Conservation (phyloP, 1,140 invertebrate species). For the Hypothenemus hampei region DNA sequence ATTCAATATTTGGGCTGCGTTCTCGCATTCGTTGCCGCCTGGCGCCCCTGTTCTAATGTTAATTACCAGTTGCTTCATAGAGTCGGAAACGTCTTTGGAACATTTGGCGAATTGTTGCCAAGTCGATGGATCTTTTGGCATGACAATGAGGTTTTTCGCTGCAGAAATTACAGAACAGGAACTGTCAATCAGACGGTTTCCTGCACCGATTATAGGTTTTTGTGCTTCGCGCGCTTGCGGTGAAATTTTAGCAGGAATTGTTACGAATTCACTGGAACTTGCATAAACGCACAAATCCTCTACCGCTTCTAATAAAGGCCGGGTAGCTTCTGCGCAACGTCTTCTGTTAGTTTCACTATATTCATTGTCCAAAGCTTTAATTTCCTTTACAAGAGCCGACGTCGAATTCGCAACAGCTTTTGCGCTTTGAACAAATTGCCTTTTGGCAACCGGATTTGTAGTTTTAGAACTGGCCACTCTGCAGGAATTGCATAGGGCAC, state of each 20-base stretch:
- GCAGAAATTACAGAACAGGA: conserved; percentile 87
- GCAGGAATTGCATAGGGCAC: conserved; percentile 91
- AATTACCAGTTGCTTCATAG: conserved; percentile 88
- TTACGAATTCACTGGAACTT: conserved; percentile 87
- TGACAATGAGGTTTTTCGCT: conserved; percentile 83
- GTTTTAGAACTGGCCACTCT: conserved; percentile 87
- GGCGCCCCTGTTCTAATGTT: conserved; percentile 81
- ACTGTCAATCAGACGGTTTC: conserved; percentile 73
- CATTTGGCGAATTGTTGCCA: conserved; percentile 92
- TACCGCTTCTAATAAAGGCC: conserved; percentile 82
- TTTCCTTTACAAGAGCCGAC: conserved; percentile 88
- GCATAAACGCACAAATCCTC: conserved; percentile 91
- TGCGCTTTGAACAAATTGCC: conserved; percentile 95
- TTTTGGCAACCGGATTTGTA: conserved; percentile 86
- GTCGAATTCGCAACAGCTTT: conserved; percentile 97
- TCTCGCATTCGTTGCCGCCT: conserved; percentile 89
- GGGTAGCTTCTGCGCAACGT: conserved; percentile 75
- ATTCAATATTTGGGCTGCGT: conserved; percentile 73
- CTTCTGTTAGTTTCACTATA: conserved; percentile 71
- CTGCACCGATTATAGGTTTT: conserved; percentile 83
- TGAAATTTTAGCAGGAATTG: conserved; percentile 87
- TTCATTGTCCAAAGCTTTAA: conserved; percentile 85
- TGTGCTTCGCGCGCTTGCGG: conserved; percentile 69
- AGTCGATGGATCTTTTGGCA: conserved; percentile 84
- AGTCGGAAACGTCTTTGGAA: conserved; percentile 92